Percentiles rank a stretch among this genome's conserved stretches.
Conservation (phyloP, 1,140 invertebrate species). For the Drosophila dunni region DNA sequence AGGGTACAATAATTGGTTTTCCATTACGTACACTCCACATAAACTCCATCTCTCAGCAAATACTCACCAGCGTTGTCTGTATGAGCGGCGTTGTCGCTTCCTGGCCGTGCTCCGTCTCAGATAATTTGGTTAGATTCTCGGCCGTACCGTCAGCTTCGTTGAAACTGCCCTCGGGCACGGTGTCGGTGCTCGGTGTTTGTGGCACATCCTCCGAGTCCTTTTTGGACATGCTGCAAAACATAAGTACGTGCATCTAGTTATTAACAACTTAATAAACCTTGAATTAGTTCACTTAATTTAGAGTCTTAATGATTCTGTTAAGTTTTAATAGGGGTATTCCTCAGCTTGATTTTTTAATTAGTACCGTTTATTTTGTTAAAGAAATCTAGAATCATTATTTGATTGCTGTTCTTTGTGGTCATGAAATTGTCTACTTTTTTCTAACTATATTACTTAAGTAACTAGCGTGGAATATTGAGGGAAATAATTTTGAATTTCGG, state of each 20-base stretch:
- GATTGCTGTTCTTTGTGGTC: too few relatives aligned
- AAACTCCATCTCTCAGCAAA: neutral
- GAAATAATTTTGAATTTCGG: too few relatives aligned
- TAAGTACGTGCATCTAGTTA: constrained; percentile 2
- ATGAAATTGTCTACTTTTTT: too few relatives aligned
- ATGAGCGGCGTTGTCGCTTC: constrained; percentile 68
- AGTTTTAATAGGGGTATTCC: too few relatives aligned
- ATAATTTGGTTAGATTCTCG: constrained; percentile 75
- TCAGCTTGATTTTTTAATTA: too few relatives aligned
- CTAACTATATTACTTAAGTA: too few relatives aligned
- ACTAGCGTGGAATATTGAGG: too few relatives aligned
- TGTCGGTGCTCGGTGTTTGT: constrained; percentile 76
- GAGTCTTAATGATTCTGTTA: too few relatives aligned
- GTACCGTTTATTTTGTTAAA: too few relatives aligned
- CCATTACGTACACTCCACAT: constrained; percentile 13
- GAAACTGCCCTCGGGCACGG: constrained; percentile 73
- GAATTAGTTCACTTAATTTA: constrained; percentile 10
- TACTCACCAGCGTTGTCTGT: constrained; percentile 78
- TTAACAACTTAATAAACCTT: constrained; percentile 27
- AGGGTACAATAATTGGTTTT: constrained; percentile 61
- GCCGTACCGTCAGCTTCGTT: constrained; percentile 74
- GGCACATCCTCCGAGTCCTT: constrained; percentile 79
- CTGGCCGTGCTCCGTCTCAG: constrained; percentile 66
- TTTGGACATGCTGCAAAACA: constrained; percentile 69
- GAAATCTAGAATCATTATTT: too few relatives aligned